Base-by-base conservation (phyloP, 2,797 vertebrate genomes). In the Pyrocephalus nanus region DNA sequence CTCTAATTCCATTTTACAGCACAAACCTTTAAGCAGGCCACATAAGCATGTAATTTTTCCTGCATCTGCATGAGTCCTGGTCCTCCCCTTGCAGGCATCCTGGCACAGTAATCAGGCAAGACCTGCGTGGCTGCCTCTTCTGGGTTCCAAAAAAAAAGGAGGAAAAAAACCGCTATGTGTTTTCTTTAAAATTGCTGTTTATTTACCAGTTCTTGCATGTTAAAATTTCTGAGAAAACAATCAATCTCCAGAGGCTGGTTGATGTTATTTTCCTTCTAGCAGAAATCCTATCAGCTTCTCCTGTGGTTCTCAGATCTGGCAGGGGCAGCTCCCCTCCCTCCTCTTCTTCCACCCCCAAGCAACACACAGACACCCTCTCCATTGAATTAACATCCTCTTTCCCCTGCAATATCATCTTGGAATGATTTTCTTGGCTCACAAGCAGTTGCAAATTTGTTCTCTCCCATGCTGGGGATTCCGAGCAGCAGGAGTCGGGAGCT, bases 171-270 rank as follows among this genome's bases (percentile, higher is more conserved):
- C 14, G 32, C 29, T 78, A 66, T 36, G 29, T 57, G 38, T 9
- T 67, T 86, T 69, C 50, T 61, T 47, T 86, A 65, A 50, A 78
- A 77, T 34, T 77, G 15, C 61, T 93, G 29, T 86, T 96, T 95
- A 94, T 90, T 94, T 95, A 61, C 73, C 53, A 69, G 23, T 50
- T 83, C 64, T 94, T 88, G 38, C 86, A 53, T 72, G 54, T 74
- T 80, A 77, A 80, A 42, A 72, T 88, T 92, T 80, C 73, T 61
- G 88, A 95, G 79, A 88, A 92, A 93, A 91, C 78, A 91, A 87
- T 30, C 57, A 38, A 19, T 54, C 87, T 95, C 75, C 48, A 43
- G 85, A 88, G 92, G 82, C 65, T 81, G 36, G 57, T 83, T 90
- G 72, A 69, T 83, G 65, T 74, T 86, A 50, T 62, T 80, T 88